Evolutionary conservation across 2,888 invertebrate genomes (phyloP), one percentile per base, ranked within the genome.

Genomic region (Colletes collaris): DNA sequence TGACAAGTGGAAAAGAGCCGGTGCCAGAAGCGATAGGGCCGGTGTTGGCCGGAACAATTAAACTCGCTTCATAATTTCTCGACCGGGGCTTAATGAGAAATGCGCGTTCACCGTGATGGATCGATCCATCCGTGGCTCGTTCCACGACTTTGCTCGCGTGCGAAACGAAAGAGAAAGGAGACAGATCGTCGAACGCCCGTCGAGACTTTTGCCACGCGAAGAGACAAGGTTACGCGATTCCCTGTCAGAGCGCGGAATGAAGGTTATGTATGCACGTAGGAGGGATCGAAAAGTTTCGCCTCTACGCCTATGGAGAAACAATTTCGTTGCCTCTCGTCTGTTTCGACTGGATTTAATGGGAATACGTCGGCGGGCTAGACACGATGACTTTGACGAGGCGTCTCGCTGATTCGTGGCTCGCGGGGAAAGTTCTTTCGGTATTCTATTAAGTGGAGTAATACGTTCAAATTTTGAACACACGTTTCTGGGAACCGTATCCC

Each of bases 61-160:
- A 90, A 88, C 86, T 87, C 83, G 81, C 87, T 87, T 88, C 86
- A 89, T 87, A 88, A 89, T 90, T 89, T 87, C 86, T 81, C 80
- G 69, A 80, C 59, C 72, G 64, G 76, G 71, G 84, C 83, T 87
- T 89, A 90, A 90, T 89, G 90, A 90, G 87, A 88, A 90, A 88
- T 88, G 86, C 84, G 85, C 89, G 85, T 83, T 87, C 80, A 81
- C 82, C 78, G 79, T 86, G 85, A 88, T 82, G 82, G 82, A 89
- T 89, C 88, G 89, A 88, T 89, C 83, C 67, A 49, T 58, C 35
- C 62, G 35, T 27, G 67, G 76, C 71, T 68, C 70, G 50, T 71
- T 73, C 62, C 67, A 37, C 10, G 44, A 46, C 6, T 53, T 40
- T 49, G 73, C 53, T 86, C 77, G 86, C 87, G 87, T 86, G 86